Evolutionary conservation across 2,888 invertebrate species (phyloP), one percentile per base, ranked within the genome.

Genomic region (Chirona hameri): DNA sequence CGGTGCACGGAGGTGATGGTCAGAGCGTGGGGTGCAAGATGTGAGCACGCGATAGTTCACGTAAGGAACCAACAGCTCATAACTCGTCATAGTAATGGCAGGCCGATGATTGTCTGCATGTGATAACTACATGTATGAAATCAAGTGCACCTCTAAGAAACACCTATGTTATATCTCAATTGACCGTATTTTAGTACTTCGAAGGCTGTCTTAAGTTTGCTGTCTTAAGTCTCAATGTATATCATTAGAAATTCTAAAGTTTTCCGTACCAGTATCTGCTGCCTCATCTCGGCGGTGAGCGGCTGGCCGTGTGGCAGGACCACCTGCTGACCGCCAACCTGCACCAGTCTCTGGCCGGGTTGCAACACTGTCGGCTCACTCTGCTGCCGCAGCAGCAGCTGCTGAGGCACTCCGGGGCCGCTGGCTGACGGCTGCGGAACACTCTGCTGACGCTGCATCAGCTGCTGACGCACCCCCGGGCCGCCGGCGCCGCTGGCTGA

Each of bases 401-500:
- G 80, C 27, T 48, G 80, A 4, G 39, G 79, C n/a, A 27, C n/a
- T 1, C 48, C 48, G 46, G 48, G 5, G 48, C 79, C 24, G n/a
- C 48, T 24, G 79, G 87, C 86, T 10, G 88, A 4, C 52, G 31
- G 72, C 82, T 48, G 12, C 9, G 48, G 48, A n/a, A 79, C 80
- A 82, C 55, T 79, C 82, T 52, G 83, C 46, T 76, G 52, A 12
- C 52, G 52, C 52, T 52, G 52, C 52, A 52, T 72, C 27, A 80
- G 48, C 52, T 52, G 80, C 27, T 48, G 80, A 4, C 24, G 79
- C n/a, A 27, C n/a, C 9, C 48, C 48, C n/a, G 48, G 5, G 48
- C 79, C 24, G n/a, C 48, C 5, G 79, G 87, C 86, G 72, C 82
- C 12, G 12, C 9, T 7, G 48, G n/a, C 29, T 18, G 27, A 29